These are phyloP conservation scores for Papilio elwesi DNA, from an alignment of 2,888 invertebrate genomes.

Conservation along the genomic window DNA sequence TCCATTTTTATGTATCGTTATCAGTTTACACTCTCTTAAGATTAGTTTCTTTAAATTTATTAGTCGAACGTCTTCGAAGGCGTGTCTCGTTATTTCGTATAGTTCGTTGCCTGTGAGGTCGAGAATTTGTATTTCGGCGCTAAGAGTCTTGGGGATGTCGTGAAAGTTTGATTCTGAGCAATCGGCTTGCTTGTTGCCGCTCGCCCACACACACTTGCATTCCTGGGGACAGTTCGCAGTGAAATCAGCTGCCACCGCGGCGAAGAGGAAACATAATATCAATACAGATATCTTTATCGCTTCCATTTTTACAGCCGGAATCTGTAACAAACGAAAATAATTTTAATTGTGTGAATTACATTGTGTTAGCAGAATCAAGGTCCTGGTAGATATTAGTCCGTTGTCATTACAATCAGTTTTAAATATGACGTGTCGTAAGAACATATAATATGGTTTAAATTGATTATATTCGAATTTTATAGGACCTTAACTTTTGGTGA, in stretches of 20 bases:
- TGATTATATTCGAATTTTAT: too few relatives aligned
- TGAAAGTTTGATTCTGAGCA: constrained; percentile 88
- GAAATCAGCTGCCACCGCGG: constrained; percentile 76
- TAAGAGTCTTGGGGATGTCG: constrained; percentile 89
- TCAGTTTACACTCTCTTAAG: constrained; percentile 89
- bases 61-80: constrained; percentile 88
- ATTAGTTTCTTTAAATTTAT: constrained; percentile 92
- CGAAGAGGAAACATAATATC: constrained; percentile 58
- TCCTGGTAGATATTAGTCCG: too few relatives aligned
- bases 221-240: constrained; percentile 85
- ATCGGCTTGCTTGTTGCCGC: constrained; percentile 92
- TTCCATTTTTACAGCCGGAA: constrained; percentile 63
- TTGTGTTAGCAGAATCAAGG: too few relatives aligned
- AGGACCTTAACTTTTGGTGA: too few relatives aligned
- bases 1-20: constrained; percentile 89
- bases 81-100: constrained; percentile 86
- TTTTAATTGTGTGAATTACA: constrained; percentile 33
- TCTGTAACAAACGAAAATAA: constrained; percentile 69
- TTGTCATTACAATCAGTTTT: too few relatives aligned
- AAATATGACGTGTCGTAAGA: too few relatives aligned
- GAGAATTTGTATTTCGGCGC: constrained; percentile 88
- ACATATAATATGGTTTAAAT: too few relatives aligned
- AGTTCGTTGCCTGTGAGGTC: constrained; percentile 89
- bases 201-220: constrained; percentile 94
- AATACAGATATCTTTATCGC: constrained; percentile 52